Evolutionary conservation across 1,140 invertebrate genomes (phyloP).

Genomic region (Zaprionus ornatus): DNA sequence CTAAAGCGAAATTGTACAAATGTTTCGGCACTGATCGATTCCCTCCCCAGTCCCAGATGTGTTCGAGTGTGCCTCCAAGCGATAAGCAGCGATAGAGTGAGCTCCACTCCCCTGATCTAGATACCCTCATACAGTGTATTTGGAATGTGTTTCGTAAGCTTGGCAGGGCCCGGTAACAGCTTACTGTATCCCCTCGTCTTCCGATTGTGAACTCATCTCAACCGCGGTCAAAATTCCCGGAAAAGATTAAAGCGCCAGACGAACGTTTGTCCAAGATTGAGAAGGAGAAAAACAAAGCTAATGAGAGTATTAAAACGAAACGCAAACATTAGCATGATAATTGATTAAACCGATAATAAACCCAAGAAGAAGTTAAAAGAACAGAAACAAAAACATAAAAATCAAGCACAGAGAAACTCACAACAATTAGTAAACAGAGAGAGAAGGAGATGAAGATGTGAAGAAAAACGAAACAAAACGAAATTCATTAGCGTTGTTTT

Average conservation of each 20-base stretch:
- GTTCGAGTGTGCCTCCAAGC: neutral
- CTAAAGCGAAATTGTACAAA: slow-evolving; percentile 35
- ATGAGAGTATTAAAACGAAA: slow-evolving; percentile 39
- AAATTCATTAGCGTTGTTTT: slow-evolving; percentile 82
- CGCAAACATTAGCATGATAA: slow-evolving; percentile 70
- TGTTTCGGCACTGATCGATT: slow-evolving; percentile 32
- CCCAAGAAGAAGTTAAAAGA: slow-evolving; percentile 30
- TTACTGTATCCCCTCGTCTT: slow-evolving; percentile 1
- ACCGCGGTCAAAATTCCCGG: neutral
- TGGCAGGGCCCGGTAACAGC: slow-evolving; percentile 3
- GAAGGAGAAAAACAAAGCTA: slow-evolving; percentile 51
- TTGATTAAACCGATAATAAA: slow-evolving; percentile 70
- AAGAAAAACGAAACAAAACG: slow-evolving; percentile 32
- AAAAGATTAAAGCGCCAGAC: slow-evolving; percentile 15
- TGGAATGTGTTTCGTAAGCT: neutral
- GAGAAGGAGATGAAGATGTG: slow-evolving; percentile 17
- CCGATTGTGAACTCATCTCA: slow-evolving; percentile 5
- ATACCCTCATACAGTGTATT: slow-evolving; percentile 8
- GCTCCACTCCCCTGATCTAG: neutral
- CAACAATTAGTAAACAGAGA: slow-evolving; percentile 65
- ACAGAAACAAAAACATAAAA: slow-evolving; percentile 20
- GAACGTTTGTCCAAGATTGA: slow-evolving; percentile 35
- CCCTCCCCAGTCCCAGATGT: neutral
- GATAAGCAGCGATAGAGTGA: neutral
- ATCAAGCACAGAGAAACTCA: slow-evolving; percentile 52